These are phyloP conservation scores for Blomia tropicalis DNA, from an alignment of 2,888 invertebrate genomes.

Conservation along the genomic window DNA sequence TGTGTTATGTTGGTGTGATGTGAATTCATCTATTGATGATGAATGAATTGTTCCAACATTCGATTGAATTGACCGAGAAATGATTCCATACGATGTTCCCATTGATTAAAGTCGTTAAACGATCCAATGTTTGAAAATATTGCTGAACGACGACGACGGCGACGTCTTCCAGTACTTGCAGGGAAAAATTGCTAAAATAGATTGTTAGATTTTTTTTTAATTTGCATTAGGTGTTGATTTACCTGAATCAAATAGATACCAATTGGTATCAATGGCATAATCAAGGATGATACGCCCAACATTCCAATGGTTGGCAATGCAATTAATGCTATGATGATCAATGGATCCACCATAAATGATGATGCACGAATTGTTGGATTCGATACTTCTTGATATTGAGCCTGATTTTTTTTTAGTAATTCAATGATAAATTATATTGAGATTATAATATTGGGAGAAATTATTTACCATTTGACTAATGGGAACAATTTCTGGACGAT, in stretches of 20 bases:
- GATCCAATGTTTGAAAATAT: too few relatives aligned
- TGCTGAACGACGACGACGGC: not conserved
- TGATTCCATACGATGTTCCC: not conserved
- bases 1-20: too few relatives aligned
- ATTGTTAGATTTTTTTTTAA: not conserved
- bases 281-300: constrained; percentile 22
- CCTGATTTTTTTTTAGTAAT: too few relatives aligned
- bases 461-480: not conserved
- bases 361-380: constrained; percentile 15
- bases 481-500: not conserved
- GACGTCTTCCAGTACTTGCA: not conserved
- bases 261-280: constrained; percentile 25
- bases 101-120: not conserved
- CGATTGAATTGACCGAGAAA: not conserved
- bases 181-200: constrained; percentile 11
- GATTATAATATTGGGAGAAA: too few relatives aligned
- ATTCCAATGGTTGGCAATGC: constrained; percentile 22
- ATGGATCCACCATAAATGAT: constrained; percentile 23
- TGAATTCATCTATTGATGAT: not conserved
- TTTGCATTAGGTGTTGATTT: not conserved
- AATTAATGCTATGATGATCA: constrained; percentile 23
- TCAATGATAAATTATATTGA: too few relatives aligned
- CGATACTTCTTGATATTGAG: not conserved
- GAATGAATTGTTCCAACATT: not conserved
- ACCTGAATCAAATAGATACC: constrained; percentile 23